Base-by-base conservation (phyloP, 2,888 invertebrate species). In the Rhingia rostrata region DNA sequence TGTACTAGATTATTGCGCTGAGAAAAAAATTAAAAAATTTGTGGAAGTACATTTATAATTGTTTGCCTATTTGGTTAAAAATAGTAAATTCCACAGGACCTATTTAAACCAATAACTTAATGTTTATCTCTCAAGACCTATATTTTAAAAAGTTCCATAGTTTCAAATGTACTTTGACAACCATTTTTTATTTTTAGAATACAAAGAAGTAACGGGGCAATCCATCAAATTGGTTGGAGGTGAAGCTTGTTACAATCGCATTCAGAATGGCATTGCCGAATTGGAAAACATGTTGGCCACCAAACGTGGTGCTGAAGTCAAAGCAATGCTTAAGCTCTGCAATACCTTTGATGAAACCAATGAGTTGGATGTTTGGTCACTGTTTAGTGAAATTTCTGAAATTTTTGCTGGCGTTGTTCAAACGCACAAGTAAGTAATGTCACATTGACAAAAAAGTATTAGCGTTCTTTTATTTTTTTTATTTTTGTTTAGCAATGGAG, bases 131-230 rank as follows among this genome's bases (percentile, higher is more conserved):
- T 22, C 22, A 22, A 22, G 22, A 22, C 2, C 22, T 22, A 1
- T 2, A 2, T 22, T 22, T 22, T 1, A 22, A 22, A 2, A 22
- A 47, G 22, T 47, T 22, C 9, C 7, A 22, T 22, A 6, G 6
- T 14, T 0, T 43, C 22, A 22, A 22, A 7, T 7, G 2, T 9
- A 4, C 22, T 49, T 30, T 30, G 2, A 49, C 49, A 30, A 6
- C 6, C 7, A 9, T 9, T 14, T 9, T 60, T 47, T 12, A 2
- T 9, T 30, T 47, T 3, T 47, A 87, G 91, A 91, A 80, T 91
- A 91, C 87, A 88, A 90, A 49, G 91, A 90, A 87, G 89, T 91
- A n/a, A 88, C 88, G 14, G 91, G 91, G 3, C 51, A 69, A 12
- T 88, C 91, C 0, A 88, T 89, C 37, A 86, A 53, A 3, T 72